Percentiles rank a stretch among this genome's conserved stretches.
phyloP scores from a whole-genome alignment of 1,140 invertebrate genomes.

The Drosophila repletoides region DNA sequence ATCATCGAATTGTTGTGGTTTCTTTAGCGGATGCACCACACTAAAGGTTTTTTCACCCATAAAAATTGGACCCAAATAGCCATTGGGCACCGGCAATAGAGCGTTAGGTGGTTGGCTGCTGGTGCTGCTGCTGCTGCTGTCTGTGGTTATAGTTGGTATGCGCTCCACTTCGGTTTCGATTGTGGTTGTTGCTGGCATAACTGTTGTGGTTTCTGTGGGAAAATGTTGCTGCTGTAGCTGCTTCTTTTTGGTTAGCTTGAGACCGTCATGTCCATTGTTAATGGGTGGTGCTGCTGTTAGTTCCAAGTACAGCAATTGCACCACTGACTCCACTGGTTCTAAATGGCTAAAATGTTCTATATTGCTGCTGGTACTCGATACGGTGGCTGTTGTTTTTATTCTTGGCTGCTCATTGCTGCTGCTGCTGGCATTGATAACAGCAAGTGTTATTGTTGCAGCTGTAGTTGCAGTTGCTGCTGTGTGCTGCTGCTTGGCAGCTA shows the following conservation, averaged over 20 bases:
- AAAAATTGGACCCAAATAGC: slow-evolving; percentile 74
- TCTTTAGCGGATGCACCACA: slow-evolving; percentile 56
- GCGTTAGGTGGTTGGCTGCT: background rate
- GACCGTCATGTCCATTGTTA: slow-evolving; percentile 70
- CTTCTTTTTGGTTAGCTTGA: slow-evolving; percentile 72
- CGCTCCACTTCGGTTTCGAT: slow-evolving; percentile 31
- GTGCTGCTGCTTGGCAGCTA: slow-evolving; percentile 6
- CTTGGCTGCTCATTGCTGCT: background rate
- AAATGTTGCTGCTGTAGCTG: slow-evolving; percentile 74
- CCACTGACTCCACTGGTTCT: slow-evolving; percentile 26
- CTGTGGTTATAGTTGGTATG: slow-evolving; percentile 4
- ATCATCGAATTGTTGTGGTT: slow-evolving; percentile 45
- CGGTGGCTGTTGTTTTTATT: background rate
- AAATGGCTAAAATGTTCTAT: background rate
- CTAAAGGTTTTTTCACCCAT: slow-evolving; percentile 72
- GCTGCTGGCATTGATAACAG: background rate
- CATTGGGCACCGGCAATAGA: slow-evolving; percentile 60
- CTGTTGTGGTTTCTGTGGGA: slow-evolving; percentile 18
- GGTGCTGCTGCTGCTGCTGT: background rate
- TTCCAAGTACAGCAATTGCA: slow-evolving; percentile 66
- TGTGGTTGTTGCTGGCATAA: slow-evolving; percentile 5
- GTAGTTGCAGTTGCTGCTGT: background rate
- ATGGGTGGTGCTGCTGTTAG: slow-evolving; percentile 46
- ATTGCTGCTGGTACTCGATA: too few species aligned
- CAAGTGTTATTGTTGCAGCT: background rate